A percentile compares a stretch with the other conserved stretches of the same genome.
These are phyloP conservation scores for Rhadinocentrus ornatus DNA, from an alignment of 2,797 vertebrate species.

Conservation along the genomic window DNA sequence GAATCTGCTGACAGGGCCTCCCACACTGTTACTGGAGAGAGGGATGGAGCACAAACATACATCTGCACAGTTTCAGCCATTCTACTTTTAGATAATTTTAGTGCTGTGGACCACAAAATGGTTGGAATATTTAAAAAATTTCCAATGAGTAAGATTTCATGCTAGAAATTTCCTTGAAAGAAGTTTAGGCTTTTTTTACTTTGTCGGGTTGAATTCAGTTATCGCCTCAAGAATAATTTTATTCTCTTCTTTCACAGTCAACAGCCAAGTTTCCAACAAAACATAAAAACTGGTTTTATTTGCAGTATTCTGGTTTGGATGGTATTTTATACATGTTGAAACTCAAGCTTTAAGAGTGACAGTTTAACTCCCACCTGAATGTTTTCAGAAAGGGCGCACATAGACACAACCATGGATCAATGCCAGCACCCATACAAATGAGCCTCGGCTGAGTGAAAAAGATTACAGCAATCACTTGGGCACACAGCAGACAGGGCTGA, in stretches of 20 bases:
- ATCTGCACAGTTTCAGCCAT: background rate
- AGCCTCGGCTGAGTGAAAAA: conserved; percentile 63
- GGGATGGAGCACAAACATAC: conserved; percentile 4
- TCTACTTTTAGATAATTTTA: background rate
- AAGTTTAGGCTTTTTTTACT: background rate
- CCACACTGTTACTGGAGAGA: conserved; percentile 10
- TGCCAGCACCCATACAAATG: conserved; percentile 63
- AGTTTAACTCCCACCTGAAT: conserved; percentile 31
- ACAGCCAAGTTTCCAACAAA: background rate
- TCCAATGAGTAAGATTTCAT: background rate
- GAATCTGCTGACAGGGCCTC: conserved; percentile 54
- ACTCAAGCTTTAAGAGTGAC: conserved; percentile 23
- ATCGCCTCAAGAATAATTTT: background rate
- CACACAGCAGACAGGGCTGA: conserved; percentile 61
- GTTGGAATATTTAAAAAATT: background rate
- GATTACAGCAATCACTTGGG: conserved; percentile 75
- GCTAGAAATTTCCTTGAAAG: background rate
- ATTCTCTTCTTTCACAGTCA: background rate
- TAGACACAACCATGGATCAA: conserved; percentile 57
- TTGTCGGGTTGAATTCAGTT: background rate
- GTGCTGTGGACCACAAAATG: background rate
- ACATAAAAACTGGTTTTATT: background rate
- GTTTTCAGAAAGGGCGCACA: conserved; percentile 36
- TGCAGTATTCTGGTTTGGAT: background rate
- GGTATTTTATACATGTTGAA: conserved; percentile 4